Conservation (phyloP, 2,113 vertebrate genomes). For the Oceanodroma tethys region DNA sequence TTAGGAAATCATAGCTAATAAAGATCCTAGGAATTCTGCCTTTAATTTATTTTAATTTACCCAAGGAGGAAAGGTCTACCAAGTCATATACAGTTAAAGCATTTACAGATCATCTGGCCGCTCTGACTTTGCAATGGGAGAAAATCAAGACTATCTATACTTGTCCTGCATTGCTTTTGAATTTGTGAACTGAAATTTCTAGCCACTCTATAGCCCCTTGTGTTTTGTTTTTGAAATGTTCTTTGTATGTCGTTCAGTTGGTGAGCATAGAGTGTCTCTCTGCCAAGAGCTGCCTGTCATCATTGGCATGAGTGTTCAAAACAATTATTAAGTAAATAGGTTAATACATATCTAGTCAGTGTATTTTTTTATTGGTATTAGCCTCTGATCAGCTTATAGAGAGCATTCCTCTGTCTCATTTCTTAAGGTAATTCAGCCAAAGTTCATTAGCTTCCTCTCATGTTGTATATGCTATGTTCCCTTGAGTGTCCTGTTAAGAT, state of each 20-base stretch:
- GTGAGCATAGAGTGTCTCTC: neutral
- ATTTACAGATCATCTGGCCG: neutral
- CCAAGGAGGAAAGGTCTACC: neutral
- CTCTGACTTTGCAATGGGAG: neutral
- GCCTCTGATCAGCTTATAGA: neutral
- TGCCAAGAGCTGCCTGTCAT: neutral
- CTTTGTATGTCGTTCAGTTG: neutral
- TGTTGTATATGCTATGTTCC: neutral
- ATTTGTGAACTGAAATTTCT: neutral
- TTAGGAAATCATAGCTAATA: neutral
- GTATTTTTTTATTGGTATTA: neutral
- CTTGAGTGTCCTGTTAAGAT: neutral
- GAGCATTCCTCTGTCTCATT: neutral
- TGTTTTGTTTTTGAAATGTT: neutral
- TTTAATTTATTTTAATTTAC: neutral
- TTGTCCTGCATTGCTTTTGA: neutral
- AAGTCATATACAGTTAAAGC: neutral
- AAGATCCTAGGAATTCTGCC: neutral
- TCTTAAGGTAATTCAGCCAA: neutral
- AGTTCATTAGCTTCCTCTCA: neutral
- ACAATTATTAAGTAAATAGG: neutral
- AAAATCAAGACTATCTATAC: neutral
- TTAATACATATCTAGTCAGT: neutral
- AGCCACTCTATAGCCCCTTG: neutral
- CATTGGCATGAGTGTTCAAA: neutral